Evolutionary conservation across 2,888 invertebrate genomes (phyloP).

Genomic region (Mimas tiliae): DNA sequence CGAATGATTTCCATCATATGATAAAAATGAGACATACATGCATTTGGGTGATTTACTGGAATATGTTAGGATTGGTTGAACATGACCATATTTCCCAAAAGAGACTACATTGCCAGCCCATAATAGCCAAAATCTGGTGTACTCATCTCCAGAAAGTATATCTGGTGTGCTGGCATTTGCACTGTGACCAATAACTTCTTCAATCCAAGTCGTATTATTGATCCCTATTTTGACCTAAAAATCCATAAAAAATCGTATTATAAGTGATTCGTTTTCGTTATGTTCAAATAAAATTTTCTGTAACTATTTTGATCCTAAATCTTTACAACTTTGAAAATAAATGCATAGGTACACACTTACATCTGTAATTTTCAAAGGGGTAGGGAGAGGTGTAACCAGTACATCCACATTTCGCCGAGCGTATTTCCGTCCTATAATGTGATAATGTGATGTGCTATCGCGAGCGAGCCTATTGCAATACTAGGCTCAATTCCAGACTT

Average conservation of each 20-base stretch:
- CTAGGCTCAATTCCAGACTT: too few species aligned
- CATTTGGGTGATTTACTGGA: slow-evolving; percentile 42
- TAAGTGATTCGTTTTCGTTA: too few species aligned
- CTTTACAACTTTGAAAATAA: too few species aligned
- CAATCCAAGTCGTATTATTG: slow-evolving; percentile 48
- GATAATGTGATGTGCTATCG: too few species aligned
- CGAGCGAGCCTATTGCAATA: too few species aligned
- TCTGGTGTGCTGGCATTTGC: slow-evolving; percentile 61
- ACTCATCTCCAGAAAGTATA: slow-evolving; percentile 69
- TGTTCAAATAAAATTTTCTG: too few species aligned
- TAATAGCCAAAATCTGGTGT: slow-evolving; percentile 75
- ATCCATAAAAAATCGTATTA: background rate
- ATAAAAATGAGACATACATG: slow-evolving; percentile 52
- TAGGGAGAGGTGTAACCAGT: too few species aligned
- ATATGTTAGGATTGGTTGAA: slow-evolving; percentile 46
- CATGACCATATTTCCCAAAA: slow-evolving; percentile 67
- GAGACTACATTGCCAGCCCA: slow-evolving; percentile 75
- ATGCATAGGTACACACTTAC: too few species aligned
- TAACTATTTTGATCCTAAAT: too few species aligned
- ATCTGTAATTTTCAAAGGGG: too few species aligned
- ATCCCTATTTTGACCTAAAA: slow-evolving; percentile 52
- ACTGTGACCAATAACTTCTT: slow-evolving; percentile 37
- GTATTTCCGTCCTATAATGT: too few species aligned
- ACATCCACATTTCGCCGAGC: too few species aligned
- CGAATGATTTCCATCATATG: slow-evolving; percentile 33